Base-by-base conservation (phyloP, 2,888 invertebrate genomes). In the Strigamia transsilvanica region DNA sequence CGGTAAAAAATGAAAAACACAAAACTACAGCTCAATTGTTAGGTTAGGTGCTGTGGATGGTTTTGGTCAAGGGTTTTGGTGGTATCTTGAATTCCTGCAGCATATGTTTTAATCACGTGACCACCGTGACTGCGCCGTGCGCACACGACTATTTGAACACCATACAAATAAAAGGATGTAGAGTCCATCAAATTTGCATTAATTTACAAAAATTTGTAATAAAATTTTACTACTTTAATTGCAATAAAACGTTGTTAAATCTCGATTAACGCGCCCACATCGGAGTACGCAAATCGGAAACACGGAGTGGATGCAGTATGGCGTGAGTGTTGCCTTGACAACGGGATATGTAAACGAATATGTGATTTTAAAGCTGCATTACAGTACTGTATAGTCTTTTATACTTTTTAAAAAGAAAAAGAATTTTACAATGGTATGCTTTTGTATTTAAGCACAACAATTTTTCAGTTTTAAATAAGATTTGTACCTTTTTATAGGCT, bases 401-500 rank as follows among this genome's bases (percentile, higher is more conserved):
- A 18, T 12, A 6, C 61, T 66, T 21, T 46, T n/a, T 13, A 4
- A 27, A n/a, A 46, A 46, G 46, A 15, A 46, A 46, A 23, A 73
- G 73, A 78, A 41, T 34, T 38, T n/a, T 27, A 78, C 34, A 32
- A 78, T 38, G 78, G 41, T n/a, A 27, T 3, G n/a, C 34, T 32
- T 10, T n/a, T 18, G 27, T 23, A 18, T 27, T 32, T 6, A 27
- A 1, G 34, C 2, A 78, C 10, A 78, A 23, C 6, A 0, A 38
- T 38, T 41, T 78, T 78, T 78, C 78, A 78, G 78, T 41, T 32
- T 80, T 34, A 10, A 15, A 10, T 73, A 1, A 23, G 2, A 78
- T 80, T 46, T 80, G 6, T 42, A 10, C 4, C 0, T 80, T 42
- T 12, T 80, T 80, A 12, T 80, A 80, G 80, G 61, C 61, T 10